These are phyloP conservation scores for Uromys caudimaculatus DNA, from an alignment of 2,797 vertebrate species.

Conservation along the genomic window DNA sequence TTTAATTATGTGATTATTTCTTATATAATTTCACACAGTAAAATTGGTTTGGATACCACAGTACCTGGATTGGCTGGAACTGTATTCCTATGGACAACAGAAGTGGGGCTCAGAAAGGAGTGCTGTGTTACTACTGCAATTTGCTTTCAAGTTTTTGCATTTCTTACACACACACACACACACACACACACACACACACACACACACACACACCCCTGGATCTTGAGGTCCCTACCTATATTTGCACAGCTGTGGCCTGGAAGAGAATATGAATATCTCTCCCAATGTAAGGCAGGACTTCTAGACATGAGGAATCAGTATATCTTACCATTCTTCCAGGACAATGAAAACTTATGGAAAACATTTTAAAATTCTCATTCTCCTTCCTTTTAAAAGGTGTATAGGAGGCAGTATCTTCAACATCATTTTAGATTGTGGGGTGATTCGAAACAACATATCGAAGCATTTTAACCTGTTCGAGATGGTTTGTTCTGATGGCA, in stretches of 20 bases:
- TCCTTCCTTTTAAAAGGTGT: neutral
- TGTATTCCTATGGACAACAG: neutral
- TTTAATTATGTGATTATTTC: constrained; percentile 4
- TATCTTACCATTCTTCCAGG: neutral
- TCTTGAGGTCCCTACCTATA: neutral
- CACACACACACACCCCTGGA: neutral
- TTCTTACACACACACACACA: neutral
- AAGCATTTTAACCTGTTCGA: neutral
- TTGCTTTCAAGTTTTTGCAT: neutral
- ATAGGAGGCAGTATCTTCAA: neutral
- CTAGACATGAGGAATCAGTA: neutral
- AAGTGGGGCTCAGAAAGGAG: accelerated
- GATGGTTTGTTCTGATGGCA: constrained; percentile 40
- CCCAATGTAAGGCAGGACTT: neutral
- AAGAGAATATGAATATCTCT: neutral
- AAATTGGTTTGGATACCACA: neutral
- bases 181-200: neutral
- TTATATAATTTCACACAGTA: neutral
- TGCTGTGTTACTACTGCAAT: neutral
- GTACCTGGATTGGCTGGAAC: neutral
- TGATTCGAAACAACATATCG: neutral
- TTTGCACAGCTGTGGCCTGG: neutral
- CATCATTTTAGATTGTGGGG: neutral
- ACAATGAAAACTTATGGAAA: neutral
- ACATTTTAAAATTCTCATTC: neutral